phyloP scores from a whole-genome alignment of 2,888 invertebrate species.

The Machimus rusticus region DNA sequence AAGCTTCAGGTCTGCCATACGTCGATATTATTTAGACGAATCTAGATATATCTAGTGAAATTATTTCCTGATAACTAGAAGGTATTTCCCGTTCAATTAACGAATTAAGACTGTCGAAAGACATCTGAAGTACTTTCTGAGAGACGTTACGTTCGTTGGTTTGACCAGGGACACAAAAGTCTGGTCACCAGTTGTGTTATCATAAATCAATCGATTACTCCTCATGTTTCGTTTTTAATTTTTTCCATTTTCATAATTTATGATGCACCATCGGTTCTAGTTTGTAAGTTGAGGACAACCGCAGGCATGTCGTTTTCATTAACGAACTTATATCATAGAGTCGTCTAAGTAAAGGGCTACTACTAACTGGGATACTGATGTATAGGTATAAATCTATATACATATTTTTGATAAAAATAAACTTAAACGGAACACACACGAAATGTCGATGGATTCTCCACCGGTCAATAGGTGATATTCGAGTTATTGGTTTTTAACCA shows the following conservation, averaged over 20 bases:
- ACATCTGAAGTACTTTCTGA: background rate
- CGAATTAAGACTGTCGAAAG: background rate
- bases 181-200: background rate
- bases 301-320: background rate
- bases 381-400: background rate
- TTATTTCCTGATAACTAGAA: background rate
- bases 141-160: background rate
- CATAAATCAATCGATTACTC: slow-evolving; percentile 6
- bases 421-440: background rate
- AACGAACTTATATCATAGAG: background rate
- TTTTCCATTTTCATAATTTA: slow-evolving; percentile 24
- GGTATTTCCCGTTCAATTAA: background rate
- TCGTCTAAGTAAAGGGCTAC: background rate
- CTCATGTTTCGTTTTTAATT: background rate
- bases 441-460: background rate
- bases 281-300: background rate
- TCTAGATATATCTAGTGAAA: background rate
- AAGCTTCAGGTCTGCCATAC: background rate
- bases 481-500: background rate
- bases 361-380: background rate
- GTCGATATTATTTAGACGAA: background rate
- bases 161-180: background rate
- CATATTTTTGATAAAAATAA: background rate
- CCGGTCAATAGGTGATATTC: background rate
- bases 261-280: background rate